phyloP scores from a whole-genome alignment of 2,888 invertebrate species.

The Cheilosia pagana region DNA sequence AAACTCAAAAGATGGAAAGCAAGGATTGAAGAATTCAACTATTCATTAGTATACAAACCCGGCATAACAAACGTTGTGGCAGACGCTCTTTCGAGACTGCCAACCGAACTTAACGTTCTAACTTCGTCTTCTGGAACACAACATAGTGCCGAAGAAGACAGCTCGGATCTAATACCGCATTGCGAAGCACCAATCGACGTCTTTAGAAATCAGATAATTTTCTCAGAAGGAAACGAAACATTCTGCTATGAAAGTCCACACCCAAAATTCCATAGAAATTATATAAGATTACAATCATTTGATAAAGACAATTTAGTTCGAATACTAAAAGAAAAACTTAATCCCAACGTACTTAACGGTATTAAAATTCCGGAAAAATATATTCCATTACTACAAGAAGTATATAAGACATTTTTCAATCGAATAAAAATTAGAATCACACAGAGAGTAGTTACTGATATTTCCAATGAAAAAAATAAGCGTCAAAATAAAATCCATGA shows the following conservation, averaged over 20 bases:
- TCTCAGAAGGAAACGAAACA: too few relatives aligned
- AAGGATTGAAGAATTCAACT: slow-evolving; percentile 28
- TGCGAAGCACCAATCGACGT: slow-evolving; percentile 50
- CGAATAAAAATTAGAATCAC: background rate
- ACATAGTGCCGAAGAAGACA: too few relatives aligned
- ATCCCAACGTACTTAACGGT: slow-evolving; percentile 27
- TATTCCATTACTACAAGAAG: slow-evolving; percentile 45
- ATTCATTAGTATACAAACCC: background rate
- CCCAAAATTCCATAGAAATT: slow-evolving; percentile 26
- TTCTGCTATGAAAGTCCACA: slow-evolving; percentile 46
- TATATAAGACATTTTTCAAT: slow-evolving; percentile 27
- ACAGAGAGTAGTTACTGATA: slow-evolving; percentile 32
- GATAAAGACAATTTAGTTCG: slow-evolving; percentile 20
- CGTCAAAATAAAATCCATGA: too few relatives aligned
- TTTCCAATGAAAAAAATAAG: slow-evolving; percentile 18
- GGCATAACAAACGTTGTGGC: slow-evolving; percentile 25
- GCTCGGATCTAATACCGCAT: slow-evolving; percentile 28
- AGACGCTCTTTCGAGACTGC: slow-evolving; percentile 26
- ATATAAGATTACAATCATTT: slow-evolving; percentile 20
- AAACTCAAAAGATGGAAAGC: slow-evolving; percentile 24
- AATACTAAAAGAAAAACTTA: slow-evolving; percentile 50
- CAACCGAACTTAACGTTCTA: slow-evolving; percentile 10
- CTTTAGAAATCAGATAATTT: slow-evolving; percentile 53
- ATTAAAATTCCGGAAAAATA: slow-evolving; percentile 22
- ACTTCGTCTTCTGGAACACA: background rate